Conservation (phyloP, 1,140 invertebrate genomes). For the Metaphire vulgaris region DNA sequence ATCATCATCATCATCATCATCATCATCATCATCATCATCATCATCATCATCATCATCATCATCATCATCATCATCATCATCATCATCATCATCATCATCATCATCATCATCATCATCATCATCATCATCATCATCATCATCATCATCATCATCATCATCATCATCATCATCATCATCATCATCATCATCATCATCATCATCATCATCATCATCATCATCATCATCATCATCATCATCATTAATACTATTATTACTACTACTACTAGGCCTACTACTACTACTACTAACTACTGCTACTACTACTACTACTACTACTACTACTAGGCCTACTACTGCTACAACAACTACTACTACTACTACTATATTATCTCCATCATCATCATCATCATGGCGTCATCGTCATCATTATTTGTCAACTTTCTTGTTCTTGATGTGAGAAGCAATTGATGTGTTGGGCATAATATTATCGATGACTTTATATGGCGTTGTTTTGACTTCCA, state of each 20-base stretch:
- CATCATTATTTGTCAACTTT: too few species aligned
- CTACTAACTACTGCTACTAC: too few species aligned
- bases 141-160: background rate
- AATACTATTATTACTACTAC: background rate
- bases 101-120: background rate
- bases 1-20: slow-evolving; percentile 3
- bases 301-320: too few species aligned
- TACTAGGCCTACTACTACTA: too few species aligned
- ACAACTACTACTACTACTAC: too few species aligned
- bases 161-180: background rate
- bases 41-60: background rate
- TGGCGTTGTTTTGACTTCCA: too few species aligned
- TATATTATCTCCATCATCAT: too few species aligned
- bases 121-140: background rate
- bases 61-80: background rate
- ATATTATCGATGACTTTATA: too few species aligned
- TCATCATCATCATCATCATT: slow-evolving; percentile 1
- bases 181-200: slow-evolving; percentile 1
- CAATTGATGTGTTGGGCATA: too few species aligned
- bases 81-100: background rate
- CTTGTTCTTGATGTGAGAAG: too few species aligned
- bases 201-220: slow-evolving; percentile 2
- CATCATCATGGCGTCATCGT: background rate
- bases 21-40: background rate
- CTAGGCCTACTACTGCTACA: too few species aligned